These are phyloP conservation scores for Sciurus niger DNA, from an alignment of 2,113 vertebrate species.

Conservation along the genomic window DNA sequence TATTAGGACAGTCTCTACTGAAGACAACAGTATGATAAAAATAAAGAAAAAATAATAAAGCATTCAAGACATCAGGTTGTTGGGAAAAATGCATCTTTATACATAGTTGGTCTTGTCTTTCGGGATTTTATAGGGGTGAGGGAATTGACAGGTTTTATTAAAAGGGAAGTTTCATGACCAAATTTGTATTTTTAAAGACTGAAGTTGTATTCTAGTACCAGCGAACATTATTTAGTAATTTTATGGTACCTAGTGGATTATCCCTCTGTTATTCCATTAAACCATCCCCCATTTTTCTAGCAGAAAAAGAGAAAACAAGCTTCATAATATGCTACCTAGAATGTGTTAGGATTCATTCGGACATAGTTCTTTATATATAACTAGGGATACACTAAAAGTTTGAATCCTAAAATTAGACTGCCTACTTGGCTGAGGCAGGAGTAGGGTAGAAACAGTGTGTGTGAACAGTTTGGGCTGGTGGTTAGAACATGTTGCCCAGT, in stretches of 20 bases:
- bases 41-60: background rate
- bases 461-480: background rate
- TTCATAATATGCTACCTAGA: background rate
- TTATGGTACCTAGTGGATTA: background rate
- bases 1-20: background rate
- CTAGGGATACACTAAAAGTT: background rate
- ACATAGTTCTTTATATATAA: background rate
- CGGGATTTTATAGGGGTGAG: background rate
- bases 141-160: background rate
- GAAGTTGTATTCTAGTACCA: background rate
- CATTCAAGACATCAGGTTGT: background rate
- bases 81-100: background rate
- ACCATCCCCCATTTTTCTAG: background rate
- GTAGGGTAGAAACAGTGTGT: background rate
- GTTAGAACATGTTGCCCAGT: background rate
- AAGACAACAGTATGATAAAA: background rate
- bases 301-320: background rate
- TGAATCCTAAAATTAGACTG: slow-evolving; percentile 23
- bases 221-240: background rate
- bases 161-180: background rate
- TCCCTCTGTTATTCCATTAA: background rate
- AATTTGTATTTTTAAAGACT: background rate
- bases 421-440: background rate
- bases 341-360: background rate
- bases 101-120: background rate